Evolutionary conservation across 2,113 vertebrate species (phyloP).

Genomic region (Pardalotus punctatus): DNA sequence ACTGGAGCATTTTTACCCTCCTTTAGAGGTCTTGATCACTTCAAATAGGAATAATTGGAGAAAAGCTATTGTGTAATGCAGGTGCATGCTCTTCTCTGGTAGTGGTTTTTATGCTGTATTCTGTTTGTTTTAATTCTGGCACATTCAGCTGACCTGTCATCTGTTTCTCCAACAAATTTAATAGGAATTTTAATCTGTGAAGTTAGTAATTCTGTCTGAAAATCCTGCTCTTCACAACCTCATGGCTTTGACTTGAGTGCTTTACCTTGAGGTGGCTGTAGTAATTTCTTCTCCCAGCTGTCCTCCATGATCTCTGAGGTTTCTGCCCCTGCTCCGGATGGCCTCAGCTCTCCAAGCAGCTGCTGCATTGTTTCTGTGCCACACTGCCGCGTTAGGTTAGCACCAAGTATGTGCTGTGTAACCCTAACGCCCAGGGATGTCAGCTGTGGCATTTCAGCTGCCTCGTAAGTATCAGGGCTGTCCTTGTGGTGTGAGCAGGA

Average conservation of each 20-base stretch:
- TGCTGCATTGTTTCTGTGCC: conserved; percentile 28
- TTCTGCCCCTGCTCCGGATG: neutral
- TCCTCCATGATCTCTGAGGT: neutral
- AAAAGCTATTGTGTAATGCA: neutral
- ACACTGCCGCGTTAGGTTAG: neutral
- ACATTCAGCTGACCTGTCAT: neutral
- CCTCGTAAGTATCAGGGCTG: neutral
- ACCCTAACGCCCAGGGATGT: neutral
- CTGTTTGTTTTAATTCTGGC: neutral
- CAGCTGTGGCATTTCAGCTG: conserved; percentile 29
- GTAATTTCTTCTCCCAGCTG: neutral
- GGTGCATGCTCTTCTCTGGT: neutral
- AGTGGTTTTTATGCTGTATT: neutral
- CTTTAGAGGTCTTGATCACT: neutral
- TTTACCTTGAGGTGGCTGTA: neutral
- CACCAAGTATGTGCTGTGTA: neutral
- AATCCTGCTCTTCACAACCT: neutral
- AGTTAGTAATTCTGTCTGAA: neutral
- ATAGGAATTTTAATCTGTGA: neutral
- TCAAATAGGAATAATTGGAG: neutral
- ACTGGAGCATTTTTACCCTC: neutral
- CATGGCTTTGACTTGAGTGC: neutral
- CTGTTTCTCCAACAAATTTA: neutral
- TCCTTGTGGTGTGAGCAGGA: neutral
- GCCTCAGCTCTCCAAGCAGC: neutral